Evolutionary conservation across 2,113 vertebrate species (phyloP).

Genomic region (Girardinichthys multiradiatus): DNA sequence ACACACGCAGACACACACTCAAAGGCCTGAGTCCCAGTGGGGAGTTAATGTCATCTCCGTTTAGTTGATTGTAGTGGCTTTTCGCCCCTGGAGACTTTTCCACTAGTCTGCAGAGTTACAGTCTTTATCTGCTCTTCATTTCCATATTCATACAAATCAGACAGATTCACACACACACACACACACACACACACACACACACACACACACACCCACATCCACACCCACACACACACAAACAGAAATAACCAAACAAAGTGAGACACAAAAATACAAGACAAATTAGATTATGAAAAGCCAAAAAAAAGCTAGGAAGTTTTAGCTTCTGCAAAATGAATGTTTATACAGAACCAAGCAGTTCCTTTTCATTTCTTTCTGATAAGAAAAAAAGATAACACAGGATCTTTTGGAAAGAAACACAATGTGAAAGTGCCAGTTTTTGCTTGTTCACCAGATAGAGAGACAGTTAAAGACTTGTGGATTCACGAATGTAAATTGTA

Average conservation of each 20-base stretch:
- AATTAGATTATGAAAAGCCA: not conserved
- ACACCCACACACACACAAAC: not conserved
- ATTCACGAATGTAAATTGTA: not conserved
- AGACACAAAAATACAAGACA: not conserved
- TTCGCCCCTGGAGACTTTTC: conserved; percentile 62
- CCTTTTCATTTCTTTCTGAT: not conserved
- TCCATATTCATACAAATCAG: conserved; percentile 26
- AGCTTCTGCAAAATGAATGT: not conserved
- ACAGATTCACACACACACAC: conserved; percentile 1
- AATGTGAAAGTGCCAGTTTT: too few species aligned
- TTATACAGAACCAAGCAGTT: not conserved
- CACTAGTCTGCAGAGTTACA: conserved; percentile 46
- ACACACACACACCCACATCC: not conserved
- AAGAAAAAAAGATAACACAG: not conserved
- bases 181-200: not conserved
- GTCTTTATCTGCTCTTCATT: conserved; percentile 46
- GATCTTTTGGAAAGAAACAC: not conserved
- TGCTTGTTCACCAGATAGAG: not conserved
- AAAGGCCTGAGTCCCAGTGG: conserved; percentile 38
- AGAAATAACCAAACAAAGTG: not conserved
- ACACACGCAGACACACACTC: conserved; percentile 1
- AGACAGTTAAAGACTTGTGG: not conserved
- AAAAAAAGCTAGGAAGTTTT: not conserved
- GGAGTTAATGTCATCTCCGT: conserved; percentile 70
- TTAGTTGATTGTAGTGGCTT: conserved; percentile 65